A percentile compares a stretch with the other conserved stretches of the same genome.
phyloP scores from a whole-genome alignment of 1,140 invertebrate species.

The Heliconius eleuchia region DNA sequence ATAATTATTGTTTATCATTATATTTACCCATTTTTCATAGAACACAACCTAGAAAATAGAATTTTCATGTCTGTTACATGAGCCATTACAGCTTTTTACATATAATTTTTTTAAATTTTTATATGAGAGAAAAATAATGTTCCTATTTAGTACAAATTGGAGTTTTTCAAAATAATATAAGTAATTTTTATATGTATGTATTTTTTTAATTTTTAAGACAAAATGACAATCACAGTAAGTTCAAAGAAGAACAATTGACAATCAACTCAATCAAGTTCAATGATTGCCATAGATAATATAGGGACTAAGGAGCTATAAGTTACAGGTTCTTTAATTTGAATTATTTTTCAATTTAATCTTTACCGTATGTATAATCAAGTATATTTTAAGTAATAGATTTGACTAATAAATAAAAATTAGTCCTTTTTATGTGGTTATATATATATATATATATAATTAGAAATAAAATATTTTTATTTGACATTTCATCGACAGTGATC shows the following conservation, averaged over 20 bases:
- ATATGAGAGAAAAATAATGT: background rate
- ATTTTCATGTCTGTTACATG: slow-evolving; percentile 74
- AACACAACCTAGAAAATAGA: slow-evolving; percentile 73
- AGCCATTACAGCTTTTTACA: slow-evolving; percentile 52
- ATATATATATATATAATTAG: too few species aligned
- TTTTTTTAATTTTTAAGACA: slow-evolving; percentile 7
- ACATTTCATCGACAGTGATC: background rate
- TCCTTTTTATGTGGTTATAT: too few species aligned
- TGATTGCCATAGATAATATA: background rate
- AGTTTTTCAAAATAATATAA: background rate
- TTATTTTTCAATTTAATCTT: background rate
- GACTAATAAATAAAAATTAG: too few species aligned
- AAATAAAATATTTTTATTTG: too few species aligned
- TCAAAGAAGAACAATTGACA: background rate
- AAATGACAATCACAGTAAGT: background rate
- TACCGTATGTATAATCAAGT: too few species aligned
- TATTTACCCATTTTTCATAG: slow-evolving; percentile 70
- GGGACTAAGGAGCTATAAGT: background rate
- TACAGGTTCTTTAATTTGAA: background rate
- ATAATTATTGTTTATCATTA: background rate
- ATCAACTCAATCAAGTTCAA: background rate
- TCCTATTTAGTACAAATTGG: background rate
- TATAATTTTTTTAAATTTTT: background rate
- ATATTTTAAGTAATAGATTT: too few species aligned
- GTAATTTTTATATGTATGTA: background rate